Conservation (phyloP, 2,888 invertebrate species). For the Isotomurus palustris region DNA sequence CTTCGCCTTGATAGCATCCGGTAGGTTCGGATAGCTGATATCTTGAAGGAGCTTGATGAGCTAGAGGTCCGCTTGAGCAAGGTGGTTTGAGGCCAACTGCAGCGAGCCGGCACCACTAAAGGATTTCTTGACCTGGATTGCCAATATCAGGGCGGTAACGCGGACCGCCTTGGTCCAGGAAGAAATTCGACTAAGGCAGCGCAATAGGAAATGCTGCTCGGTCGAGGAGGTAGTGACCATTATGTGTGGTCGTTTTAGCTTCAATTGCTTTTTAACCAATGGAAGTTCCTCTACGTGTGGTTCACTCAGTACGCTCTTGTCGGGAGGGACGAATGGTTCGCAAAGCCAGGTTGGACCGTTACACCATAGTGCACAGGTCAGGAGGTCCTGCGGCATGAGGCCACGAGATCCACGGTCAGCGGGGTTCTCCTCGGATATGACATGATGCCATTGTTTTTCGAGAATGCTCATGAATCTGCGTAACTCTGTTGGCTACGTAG, state of each 20-base stretch:
- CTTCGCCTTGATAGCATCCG: not conserved
- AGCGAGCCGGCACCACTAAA: not conserved
- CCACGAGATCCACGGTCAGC: slow-evolving; percentile 46
- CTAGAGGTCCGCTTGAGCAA: not conserved
- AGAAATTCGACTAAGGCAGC: not conserved
- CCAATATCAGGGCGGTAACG: not conserved
- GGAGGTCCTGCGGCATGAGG: slow-evolving; percentile 17
- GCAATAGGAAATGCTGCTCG: not conserved
- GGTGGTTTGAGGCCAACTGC: not conserved
- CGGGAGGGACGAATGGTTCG: not conserved
- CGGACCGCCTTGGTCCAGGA: not conserved
- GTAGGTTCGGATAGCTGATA: not conserved
- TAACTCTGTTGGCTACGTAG: slow-evolving; percentile 42
- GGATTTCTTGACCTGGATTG: not conserved
- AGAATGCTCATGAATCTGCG: slow-evolving; percentile 33
- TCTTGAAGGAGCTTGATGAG: not conserved
- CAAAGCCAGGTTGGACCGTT: slow-evolving; percentile 42
- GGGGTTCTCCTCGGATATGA: slow-evolving; percentile 43
- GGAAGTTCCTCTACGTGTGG: not conserved
- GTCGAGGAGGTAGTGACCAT: not conserved
- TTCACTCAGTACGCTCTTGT: too few relatives aligned
- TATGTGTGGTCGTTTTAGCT: not conserved
- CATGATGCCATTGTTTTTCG: slow-evolving; percentile 40
- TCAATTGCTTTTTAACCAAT: too few relatives aligned
- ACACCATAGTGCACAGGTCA: slow-evolving; percentile 37